These are phyloP conservation scores for Spilosoma lubricipeda DNA, from an alignment of 2,888 invertebrate species.

Conservation along the genomic window DNA sequence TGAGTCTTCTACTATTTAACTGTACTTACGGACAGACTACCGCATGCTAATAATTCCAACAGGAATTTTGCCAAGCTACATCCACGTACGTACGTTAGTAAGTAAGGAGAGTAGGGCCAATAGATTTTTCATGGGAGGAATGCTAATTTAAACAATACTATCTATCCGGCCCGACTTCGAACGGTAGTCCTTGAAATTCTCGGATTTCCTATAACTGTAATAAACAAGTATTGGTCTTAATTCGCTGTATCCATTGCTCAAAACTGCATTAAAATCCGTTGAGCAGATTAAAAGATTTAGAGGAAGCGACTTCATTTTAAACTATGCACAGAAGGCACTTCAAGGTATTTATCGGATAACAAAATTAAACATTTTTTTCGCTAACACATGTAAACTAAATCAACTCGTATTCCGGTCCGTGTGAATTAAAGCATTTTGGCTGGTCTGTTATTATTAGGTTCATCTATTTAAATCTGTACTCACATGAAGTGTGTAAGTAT, in stretches of 20 bases:
- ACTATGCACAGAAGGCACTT: too few relatives aligned
- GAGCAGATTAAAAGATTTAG: too few relatives aligned
- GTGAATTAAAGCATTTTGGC: background rate
- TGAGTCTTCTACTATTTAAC: background rate
- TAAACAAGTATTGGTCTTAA: too few relatives aligned
- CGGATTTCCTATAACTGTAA: too few relatives aligned
- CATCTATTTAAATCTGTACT: background rate
- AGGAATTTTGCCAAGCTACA: background rate
- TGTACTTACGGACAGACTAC: background rate
- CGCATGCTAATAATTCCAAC: background rate
- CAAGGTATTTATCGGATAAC: too few relatives aligned
- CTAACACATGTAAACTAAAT: constrained; percentile 1
- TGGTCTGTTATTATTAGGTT: background rate
- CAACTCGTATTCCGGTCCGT: constrained; percentile 1
- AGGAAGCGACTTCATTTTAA: too few relatives aligned
- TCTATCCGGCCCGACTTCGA: background rate
- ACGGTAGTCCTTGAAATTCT: too few relatives aligned
- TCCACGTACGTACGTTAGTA: background rate
- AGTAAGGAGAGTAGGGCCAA: background rate
- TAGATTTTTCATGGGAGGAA: background rate
- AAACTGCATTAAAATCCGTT: too few relatives aligned
- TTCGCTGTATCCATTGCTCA: too few relatives aligned
- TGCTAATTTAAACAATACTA: background rate
- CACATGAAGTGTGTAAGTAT: background rate
- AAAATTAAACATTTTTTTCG: background rate